Percentiles rank a stretch among this genome's conserved stretches.
Conservation (phyloP, 1,140 invertebrate species). For the Conus betulinus region DNA sequence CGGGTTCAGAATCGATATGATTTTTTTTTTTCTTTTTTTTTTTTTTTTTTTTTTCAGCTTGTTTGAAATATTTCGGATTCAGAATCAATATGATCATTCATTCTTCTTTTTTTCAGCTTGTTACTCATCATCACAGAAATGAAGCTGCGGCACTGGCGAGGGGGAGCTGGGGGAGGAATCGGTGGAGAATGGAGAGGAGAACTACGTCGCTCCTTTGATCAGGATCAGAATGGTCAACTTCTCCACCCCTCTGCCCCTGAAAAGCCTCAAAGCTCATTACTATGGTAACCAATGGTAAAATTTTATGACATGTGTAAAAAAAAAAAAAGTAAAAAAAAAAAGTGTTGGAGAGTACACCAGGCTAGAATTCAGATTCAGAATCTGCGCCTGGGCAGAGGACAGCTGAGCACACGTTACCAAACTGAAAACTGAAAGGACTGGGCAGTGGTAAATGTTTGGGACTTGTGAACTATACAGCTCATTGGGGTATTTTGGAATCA, state of each 20-base stretch:
- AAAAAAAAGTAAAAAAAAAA: not conserved
- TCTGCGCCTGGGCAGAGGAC: not conserved
- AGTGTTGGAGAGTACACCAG: not conserved
- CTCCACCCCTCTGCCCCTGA: constrained; percentile 82
- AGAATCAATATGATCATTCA: too few species aligned
- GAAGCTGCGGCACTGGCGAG: constrained; percentile 39
- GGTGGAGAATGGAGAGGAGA: constrained; percentile 35
- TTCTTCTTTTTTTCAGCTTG: constrained; percentile 47
- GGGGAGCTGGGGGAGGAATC: constrained; percentile 44
- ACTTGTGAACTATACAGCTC: too few species aligned
- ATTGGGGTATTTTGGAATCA: too few species aligned
- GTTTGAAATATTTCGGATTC: not conserved
- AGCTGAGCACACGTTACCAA: not conserved
- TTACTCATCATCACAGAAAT: constrained; percentile 52
- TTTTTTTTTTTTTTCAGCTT: too few species aligned
- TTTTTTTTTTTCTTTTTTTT: too few species aligned
- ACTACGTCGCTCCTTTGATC: constrained; percentile 76
- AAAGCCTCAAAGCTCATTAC: constrained; percentile 86
- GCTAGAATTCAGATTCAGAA: not conserved
- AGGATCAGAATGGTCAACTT: constrained; percentile 84
- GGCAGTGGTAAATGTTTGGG: too few species aligned
- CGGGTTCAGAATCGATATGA: too few species aligned
- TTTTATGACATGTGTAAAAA: not conserved
- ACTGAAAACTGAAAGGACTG: too few species aligned
- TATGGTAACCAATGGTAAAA: constrained; percentile 80